These are phyloP conservation scores for Batillaria attramentaria DNA, from an alignment of 1,140 invertebrate species.

Conservation along the genomic window DNA sequence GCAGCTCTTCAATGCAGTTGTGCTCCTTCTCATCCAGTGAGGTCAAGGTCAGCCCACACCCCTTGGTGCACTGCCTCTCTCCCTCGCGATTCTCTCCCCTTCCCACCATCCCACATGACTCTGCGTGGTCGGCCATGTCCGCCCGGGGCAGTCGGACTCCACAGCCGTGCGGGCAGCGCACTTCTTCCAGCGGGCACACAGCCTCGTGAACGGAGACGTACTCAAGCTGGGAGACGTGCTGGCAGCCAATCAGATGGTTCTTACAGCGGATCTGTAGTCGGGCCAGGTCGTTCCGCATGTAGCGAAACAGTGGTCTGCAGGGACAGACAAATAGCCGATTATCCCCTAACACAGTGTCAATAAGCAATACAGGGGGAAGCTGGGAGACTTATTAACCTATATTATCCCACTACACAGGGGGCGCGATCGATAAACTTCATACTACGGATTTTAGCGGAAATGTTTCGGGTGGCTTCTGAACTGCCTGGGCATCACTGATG, in stretches of 20 bases:
- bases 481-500: no score
- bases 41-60: slow-evolving; percentile 56
- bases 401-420: no score
- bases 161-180: slow-evolving; percentile 55
- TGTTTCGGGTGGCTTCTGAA: no score
- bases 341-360: no score
- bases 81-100: slow-evolving; percentile 31
- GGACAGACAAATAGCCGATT: no score
- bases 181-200: slow-evolving; percentile 45
- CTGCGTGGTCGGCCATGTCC: slow-evolving; percentile 9
- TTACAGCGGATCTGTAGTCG: slow-evolving; percentile 54
- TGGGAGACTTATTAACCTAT: no score
- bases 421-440: no score
- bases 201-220: slow-evolving; percentile 47
- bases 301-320: slow-evolving; percentile 58
- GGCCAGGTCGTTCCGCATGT: slow-evolving; percentile 65
- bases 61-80: slow-evolving; percentile 44
- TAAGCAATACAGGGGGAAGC: no score
- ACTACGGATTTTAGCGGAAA: no score
- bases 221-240: slow-evolving; percentile 48
- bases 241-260: slow-evolving; percentile 49
- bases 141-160: slow-evolving; percentile 38
- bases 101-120: slow-evolving; percentile 8
- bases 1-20: slow-evolving; percentile 63
- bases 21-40: slow-evolving; percentile 48